phyloP scores from a whole-genome alignment of 2,797 vertebrate species.

The Hoplostethus atlanticus region DNA sequence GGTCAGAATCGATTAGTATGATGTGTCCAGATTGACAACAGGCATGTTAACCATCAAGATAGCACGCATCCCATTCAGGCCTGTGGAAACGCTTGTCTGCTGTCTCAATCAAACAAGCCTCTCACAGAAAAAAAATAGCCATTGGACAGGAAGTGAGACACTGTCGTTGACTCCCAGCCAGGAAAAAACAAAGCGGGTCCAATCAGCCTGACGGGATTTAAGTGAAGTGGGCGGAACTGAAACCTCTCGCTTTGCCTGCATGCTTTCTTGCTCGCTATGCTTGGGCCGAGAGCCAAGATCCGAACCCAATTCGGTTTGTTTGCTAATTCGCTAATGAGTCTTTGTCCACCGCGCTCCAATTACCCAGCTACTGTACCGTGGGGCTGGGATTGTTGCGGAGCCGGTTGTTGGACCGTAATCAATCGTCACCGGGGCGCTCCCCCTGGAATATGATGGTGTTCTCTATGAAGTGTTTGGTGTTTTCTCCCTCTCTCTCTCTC shows the following conservation, averaged over 20 bases:
- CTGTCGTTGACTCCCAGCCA: too few species aligned
- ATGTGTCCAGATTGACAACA: too few species aligned
- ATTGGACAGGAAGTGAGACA: too few species aligned
- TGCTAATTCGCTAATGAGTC: slow-evolving; percentile 35
- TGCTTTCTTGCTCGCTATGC: neutral
- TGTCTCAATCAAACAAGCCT: too few species aligned
- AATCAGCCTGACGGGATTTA: neutral
- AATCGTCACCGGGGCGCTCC: slow-evolving; percentile 16
- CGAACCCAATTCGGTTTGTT: neutral
- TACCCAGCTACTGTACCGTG: slow-evolving; percentile 22
- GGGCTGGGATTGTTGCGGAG: neutral
- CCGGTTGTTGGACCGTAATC: slow-evolving; percentile 7
- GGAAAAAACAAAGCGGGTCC: neutral
- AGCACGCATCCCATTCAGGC: too few species aligned
- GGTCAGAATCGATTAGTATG: too few species aligned
- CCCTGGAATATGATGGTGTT: neutral
- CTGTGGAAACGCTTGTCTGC: too few species aligned
- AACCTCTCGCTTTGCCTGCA: neutral
- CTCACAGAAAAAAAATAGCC: too few species aligned
- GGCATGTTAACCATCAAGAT: too few species aligned
- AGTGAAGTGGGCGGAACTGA: neutral
- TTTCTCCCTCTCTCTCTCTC: neutral
- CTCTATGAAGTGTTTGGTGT: neutral
- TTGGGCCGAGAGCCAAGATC: slow-evolving; percentile 1
- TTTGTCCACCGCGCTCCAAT: slow-evolving; percentile 5